A percentile compares a stretch with the other conserved stretches of the same genome.
Conservation (phyloP, 2,797 vertebrate genomes). For the Phylloscopus collybita region DNA sequence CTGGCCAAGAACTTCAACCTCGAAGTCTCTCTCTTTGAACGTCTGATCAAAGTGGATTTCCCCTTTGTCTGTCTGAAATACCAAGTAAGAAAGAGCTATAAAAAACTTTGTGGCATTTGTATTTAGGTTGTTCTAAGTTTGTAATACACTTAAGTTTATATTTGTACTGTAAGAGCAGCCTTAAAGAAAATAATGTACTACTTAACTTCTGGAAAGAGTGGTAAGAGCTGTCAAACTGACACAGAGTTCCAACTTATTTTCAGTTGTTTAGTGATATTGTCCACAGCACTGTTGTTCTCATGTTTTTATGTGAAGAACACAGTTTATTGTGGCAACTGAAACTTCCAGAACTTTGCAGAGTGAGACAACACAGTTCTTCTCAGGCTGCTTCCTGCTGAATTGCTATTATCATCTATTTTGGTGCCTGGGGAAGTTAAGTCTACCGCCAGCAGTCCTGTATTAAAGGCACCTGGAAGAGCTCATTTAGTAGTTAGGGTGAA, state of each 20-base stretch:
- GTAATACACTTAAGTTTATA: neutral
- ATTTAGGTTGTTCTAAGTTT: neutral
- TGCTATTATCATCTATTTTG: neutral
- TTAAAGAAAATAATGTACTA: neutral
- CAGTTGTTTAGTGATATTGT: neutral
- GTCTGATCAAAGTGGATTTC: conserved; percentile 86
- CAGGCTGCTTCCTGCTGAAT: neutral
- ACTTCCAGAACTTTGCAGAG: neutral
- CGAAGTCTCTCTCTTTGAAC: conserved; percentile 96
- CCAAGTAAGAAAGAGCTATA: conserved; percentile 82
- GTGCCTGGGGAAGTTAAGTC: neutral
- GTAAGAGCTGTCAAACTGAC: neutral
- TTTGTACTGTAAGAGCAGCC: neutral
- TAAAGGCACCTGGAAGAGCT: neutral
- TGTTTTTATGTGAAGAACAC: neutral
- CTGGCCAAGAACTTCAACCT: conserved; percentile 92
- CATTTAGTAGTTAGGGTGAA: neutral
- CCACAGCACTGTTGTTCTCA: neutral
- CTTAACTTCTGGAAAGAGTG: neutral
- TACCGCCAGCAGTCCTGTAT: neutral
- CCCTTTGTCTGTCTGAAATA: conserved; percentile 91
- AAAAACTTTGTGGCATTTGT: neutral
- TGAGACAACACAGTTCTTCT: neutral
- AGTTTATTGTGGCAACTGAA: neutral
- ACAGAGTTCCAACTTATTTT: neutral